Base-by-base conservation (phyloP, 2,888 invertebrate species). In the Muschampia plurimacula region DNA sequence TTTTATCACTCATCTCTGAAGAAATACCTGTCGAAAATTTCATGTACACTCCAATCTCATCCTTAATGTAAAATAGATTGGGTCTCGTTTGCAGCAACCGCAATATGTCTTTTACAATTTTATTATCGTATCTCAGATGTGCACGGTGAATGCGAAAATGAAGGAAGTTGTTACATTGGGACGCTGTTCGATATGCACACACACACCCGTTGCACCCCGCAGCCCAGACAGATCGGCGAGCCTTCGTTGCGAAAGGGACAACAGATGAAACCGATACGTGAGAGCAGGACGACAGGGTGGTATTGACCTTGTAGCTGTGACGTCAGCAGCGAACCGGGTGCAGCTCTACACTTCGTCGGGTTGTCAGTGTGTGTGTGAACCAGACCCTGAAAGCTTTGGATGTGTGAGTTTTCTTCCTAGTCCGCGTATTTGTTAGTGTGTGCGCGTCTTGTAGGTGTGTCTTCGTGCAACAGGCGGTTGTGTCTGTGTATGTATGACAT, bases 271-370 rank as follows among this genome's bases (percentile, higher is more conserved):
- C 12, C 46, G 62, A 52, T 57, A 74, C 57, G 82, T 74, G 71
- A 83, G 86, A 91, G 73, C 79, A 83, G 85, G 73, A 78, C 76
- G 77, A 80, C 78, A 71, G 74, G 83, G 88, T 93, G 93, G 88
- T 94, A 94, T 93, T 94, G 94, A 94, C 93, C 94, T 94, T 94
- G 94, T 91, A 86, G 88, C 74, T 76, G 83, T 95, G 95, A 95
- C 95, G 95, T 95, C 95, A 95, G 92, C 88, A 84, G 85, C 95
- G 95, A 95, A 95, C 95, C 95, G 95, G 95, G 91, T 94, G 93
- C 93, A 93, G 87, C 90, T 89, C 46, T 46, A 52, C 55, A 41
- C 52, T 63, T 87, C 84, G 74, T 67, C 75, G 74, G 52, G 83
- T 76, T 81, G 79, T 82, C 74, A 72, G 74, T 81, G 90, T 88